Percentiles rank a stretch among this genome's conserved stretches.
Conservation (phyloP, 2,888 invertebrate species). For the Agrochola lota region DNA sequence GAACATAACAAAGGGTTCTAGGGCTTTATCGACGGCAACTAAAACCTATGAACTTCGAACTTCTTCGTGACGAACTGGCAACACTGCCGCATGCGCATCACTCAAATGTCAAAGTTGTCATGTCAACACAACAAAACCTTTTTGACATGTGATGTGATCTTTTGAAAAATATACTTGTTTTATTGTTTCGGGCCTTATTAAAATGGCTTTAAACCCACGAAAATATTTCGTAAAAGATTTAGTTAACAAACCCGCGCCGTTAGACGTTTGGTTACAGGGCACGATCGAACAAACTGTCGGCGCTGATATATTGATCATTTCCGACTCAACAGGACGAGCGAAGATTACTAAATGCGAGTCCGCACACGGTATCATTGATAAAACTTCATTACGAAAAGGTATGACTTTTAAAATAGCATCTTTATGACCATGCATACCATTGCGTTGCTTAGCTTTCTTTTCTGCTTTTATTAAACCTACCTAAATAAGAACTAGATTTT, state of each 20-base stretch:
- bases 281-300: constrained; percentile 87
- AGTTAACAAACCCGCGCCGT: constrained; percentile 77
- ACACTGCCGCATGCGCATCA: no score
- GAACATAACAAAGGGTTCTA: no score
- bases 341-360: constrained; percentile 86
- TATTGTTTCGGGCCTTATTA: neutral
- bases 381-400: constrained; percentile 83
- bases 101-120: constrained; percentile 8
- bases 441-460: constrained; percentile 13
- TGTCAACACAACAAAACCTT: constrained; percentile 1
- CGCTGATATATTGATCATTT: constrained; percentile 85
- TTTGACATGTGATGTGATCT: neutral
- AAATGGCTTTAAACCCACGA: constrained; percentile 79
- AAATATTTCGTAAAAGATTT: constrained; percentile 84
- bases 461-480: neutral
- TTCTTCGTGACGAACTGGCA: no score
- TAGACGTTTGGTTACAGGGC: constrained; percentile 88
- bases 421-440: neutral
- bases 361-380: constrained; percentile 83
- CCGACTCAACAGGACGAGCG: constrained; percentile 82
- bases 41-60: no score
- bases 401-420: constrained; percentile 5
- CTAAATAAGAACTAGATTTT: neutral
- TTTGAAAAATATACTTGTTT: neutral
- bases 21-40: no score